Evolutionary conservation across 1,140 invertebrate species (phyloP).

Genomic region (Caerostris extrusa): DNA sequence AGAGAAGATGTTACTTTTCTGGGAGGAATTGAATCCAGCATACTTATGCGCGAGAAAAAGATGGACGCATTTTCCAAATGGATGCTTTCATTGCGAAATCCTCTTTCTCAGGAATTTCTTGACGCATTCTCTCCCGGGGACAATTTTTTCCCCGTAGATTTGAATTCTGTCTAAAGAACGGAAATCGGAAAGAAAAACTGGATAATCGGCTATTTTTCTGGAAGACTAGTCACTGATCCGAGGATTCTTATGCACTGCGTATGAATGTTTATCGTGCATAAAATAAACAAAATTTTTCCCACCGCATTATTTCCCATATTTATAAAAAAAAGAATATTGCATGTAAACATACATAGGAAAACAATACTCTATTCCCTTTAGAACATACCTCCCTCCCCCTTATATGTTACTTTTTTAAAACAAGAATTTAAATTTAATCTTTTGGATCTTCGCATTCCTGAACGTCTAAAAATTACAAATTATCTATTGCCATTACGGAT

Average conservation of each 20-base stretch:
- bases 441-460: too few species aligned
- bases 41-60: background rate
- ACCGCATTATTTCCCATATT: background rate
- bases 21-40: too few species aligned
- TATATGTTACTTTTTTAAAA: too few species aligned
- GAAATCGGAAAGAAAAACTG: background rate
- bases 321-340: background rate
- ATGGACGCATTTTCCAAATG: background rate
- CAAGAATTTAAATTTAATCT: too few species aligned
- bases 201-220: background rate
- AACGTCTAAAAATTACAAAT: too few species aligned
- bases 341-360: too few species aligned
- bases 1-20: too few species aligned
- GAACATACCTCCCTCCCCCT: too few species aligned
- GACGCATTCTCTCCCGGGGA: background rate
- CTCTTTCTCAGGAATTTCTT: background rate
- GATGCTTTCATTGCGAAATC: background rate
- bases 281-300: background rate
- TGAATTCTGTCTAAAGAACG: background rate
- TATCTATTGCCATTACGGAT: too few species aligned
- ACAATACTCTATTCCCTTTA: too few species aligned
- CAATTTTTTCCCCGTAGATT: background rate
- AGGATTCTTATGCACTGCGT: background rate
- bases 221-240: background rate
- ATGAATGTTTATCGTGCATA: background rate